phyloP scores from a whole-genome alignment of 2,888 invertebrate species.

The Apomyelois bistriatella region DNA sequence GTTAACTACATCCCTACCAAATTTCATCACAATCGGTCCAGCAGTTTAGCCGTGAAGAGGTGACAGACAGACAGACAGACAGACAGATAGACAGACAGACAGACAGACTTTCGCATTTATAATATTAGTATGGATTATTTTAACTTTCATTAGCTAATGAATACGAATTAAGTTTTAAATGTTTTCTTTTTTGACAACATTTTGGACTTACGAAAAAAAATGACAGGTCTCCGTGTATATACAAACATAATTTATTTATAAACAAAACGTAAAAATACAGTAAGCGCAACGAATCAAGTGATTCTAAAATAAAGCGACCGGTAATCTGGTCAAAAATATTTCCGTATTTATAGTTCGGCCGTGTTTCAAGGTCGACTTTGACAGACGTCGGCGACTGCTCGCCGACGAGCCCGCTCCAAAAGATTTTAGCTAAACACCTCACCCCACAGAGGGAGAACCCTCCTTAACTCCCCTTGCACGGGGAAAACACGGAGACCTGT shows the following conservation, averaged over 20 bases:
- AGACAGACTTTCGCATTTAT: too few species aligned
- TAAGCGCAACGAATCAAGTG: conserved; percentile 34
- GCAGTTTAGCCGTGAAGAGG: too few species aligned
- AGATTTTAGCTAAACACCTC: conserved; percentile 60
- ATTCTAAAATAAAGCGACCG: conserved; percentile 46
- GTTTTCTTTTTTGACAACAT: too few species aligned
- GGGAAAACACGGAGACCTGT: conserved; percentile 36
- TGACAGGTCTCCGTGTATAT: conserved; percentile 16
- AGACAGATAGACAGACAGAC: too few species aligned
- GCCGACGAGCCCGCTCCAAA: conserved; percentile 49
- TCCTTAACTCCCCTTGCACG: conserved; percentile 23
- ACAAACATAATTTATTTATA: conserved; percentile 17
- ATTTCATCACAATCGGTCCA: too few species aligned
- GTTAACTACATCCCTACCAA: too few species aligned
- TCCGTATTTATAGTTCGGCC: conserved; percentile 72
- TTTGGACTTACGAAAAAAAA: too few species aligned
- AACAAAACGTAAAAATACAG: conserved; percentile 31
- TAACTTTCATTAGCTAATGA: too few species aligned
- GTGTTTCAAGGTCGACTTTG: conserved; percentile 69
- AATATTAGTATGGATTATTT: too few species aligned
- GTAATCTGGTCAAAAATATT: conserved; percentile 63
- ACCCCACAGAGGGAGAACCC: conserved; percentile 33
- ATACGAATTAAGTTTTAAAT: too few species aligned
- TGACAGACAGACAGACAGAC: too few species aligned
- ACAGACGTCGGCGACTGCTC: conserved; percentile 49